A percentile compares a stretch with the other conserved stretches of the same genome.
Evolutionary conservation across 2,888 invertebrate species (phyloP).

Genomic region (Sipha maydis): DNA sequence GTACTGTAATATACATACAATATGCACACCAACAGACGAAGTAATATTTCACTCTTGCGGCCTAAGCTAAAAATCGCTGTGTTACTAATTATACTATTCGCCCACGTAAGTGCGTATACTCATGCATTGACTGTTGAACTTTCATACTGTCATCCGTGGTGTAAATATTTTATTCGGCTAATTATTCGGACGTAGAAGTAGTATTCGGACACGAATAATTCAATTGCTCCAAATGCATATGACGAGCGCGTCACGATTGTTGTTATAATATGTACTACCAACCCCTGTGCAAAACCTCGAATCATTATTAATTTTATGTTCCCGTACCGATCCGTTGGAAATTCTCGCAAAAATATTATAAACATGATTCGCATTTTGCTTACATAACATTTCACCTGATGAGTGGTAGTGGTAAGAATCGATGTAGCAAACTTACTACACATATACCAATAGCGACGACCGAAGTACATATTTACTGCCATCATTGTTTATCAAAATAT

Average conservation of each 20-base stretch:
- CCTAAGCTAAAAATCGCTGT: background rate
- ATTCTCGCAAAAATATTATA: no score
- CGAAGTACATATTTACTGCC: no score
- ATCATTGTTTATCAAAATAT: no score
- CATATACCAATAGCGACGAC: no score
- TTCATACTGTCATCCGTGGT: background rate
- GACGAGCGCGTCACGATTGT: background rate
- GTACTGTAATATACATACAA: no score
- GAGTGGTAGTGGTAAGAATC: no score
- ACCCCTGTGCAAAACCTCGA: background rate
- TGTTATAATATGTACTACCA: background rate
- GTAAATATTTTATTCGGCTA: background rate
- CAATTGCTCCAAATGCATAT: background rate
- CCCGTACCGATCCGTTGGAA: no score
- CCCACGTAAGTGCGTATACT: no score
- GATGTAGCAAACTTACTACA: no score
- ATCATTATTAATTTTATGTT: background rate
- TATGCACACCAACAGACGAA: no score
- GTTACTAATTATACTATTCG: background rate
- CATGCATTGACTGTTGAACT: background rate
- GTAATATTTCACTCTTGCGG: background rate
- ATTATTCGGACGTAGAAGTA: background rate
- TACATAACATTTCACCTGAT: no score
- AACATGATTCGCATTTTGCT: no score
- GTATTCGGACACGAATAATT: background rate